Evolutionary conservation across 2,113 vertebrate species (phyloP).

Genomic region (Mesitornis unicolor): DNA sequence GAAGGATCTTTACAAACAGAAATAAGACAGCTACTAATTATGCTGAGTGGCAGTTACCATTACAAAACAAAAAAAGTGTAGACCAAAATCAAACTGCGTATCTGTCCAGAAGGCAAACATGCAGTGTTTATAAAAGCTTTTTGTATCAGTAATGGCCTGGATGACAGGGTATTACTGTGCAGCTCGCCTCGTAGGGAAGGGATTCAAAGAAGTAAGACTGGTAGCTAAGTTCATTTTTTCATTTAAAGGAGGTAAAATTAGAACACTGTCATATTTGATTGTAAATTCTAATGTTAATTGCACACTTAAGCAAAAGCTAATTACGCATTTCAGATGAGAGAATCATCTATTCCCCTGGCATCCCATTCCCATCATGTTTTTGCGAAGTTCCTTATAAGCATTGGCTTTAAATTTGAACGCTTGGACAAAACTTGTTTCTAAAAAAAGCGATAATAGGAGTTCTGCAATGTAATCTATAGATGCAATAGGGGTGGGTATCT

Average conservation of each 20-base stretch:
- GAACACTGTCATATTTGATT: slow-evolving; percentile 27
- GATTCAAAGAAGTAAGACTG: not conserved
- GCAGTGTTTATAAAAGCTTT: not conserved
- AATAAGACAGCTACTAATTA: slow-evolving; percentile 53
- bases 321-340: slow-evolving; percentile 50
- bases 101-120: slow-evolving; percentile 5
- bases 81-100: not conserved
- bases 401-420: not conserved
- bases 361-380: slow-evolving; percentile 5
- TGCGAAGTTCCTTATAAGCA: not conserved
- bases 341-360: slow-evolving; percentile 31
- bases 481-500: not conserved
- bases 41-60: not conserved
- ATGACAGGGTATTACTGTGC: not conserved
- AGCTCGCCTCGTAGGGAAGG: not conserved
- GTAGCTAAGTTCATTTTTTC: not conserved
- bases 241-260: slow-evolving; percentile 42
- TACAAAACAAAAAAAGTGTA: not conserved
- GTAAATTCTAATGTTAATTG: slow-evolving; percentile 63
- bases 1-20: not conserved
- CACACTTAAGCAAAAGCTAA: slow-evolving; percentile 37
- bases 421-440: not conserved
- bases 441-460: not conserved
- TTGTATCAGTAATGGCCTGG: not conserved
- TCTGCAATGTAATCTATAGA: not conserved